Percentiles rank a stretch among this genome's conserved stretches.
Evolutionary conservation across 2,113 vertebrate species (phyloP).

Genomic region (Asarcornis scutulata): DNA sequence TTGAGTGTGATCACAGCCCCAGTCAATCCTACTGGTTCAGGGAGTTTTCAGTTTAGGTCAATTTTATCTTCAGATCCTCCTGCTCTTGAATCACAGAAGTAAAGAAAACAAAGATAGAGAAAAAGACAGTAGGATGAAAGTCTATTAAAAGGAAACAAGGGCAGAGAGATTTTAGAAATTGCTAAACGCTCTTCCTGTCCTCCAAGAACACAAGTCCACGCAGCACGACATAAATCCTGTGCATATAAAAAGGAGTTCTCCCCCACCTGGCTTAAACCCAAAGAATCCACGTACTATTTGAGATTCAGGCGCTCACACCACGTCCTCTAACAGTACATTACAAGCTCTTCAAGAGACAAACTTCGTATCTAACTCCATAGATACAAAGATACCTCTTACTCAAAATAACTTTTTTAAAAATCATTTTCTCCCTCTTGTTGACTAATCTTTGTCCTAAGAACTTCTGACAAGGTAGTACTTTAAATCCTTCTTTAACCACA

Average conservation of each 20-base stretch:
- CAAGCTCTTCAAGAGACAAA: not conserved
- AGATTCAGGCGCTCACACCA: not conserved
- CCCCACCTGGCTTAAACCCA: not conserved
- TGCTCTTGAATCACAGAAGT: not conserved
- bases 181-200: not conserved
- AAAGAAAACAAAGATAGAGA: not conserved
- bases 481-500: not conserved
- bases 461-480: not conserved
- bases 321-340: not conserved
- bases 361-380: not conserved
- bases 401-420: not conserved
- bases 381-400: not conserved
- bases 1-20: conserved; percentile 42
- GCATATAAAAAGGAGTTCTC: not conserved
- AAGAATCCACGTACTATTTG: not conserved
- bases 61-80: conserved; percentile 7
- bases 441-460: not conserved
- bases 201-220: not conserved
- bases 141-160: not conserved
- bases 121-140: not conserved
- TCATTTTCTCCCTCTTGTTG: not conserved
- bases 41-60: conserved; percentile 32
- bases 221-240: not conserved
- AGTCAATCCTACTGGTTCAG: conserved; percentile 38
- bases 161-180: not conserved